These are phyloP conservation scores for Macrostomum lignano DNA, from an alignment of 1,140 invertebrate species.

Conservation along the genomic window DNA sequence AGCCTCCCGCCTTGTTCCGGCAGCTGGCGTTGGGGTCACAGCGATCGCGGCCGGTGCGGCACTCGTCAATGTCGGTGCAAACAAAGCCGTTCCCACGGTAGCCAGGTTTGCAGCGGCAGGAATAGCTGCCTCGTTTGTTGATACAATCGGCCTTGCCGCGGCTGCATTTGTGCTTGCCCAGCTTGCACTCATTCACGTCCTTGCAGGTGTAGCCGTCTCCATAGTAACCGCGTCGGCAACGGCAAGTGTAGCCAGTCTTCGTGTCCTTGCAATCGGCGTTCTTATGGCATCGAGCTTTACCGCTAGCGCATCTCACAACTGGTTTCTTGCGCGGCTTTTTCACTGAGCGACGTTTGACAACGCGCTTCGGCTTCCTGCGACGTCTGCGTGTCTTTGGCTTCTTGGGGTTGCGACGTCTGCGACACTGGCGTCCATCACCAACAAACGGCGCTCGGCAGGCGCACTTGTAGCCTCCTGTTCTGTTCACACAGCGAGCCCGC, in stretches of 20 bases:
- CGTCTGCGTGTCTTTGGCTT: too few relatives aligned
- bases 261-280: slow-evolving; percentile 15
- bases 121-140: slow-evolving; percentile 46
- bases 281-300: slow-evolving; percentile 7
- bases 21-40: slow-evolving; percentile 51
- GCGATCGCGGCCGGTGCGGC: slow-evolving; percentile 9
- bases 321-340: too few relatives aligned
- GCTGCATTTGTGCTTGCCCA: slow-evolving; percentile 1
- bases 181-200: slow-evolving; percentile 5
- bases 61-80: slow-evolving; percentile 23
- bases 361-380: too few relatives aligned
- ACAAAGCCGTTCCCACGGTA: slow-evolving; percentile 14
- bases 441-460: too few relatives aligned
- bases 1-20: slow-evolving; percentile 52
- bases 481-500: too few relatives aligned
- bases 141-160: slow-evolving; percentile 33
- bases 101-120: slow-evolving; percentile 49
- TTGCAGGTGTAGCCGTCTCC: slow-evolving; percentile 4
- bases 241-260: slow-evolving; percentile 2
- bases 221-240: slow-evolving; percentile 4
- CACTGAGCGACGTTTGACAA: slow-evolving; percentile 3
- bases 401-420: too few relatives aligned
- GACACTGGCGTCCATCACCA: too few relatives aligned
- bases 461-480: too few relatives aligned
- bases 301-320: slow-evolving; percentile 6